Base-by-base conservation (phyloP, 2,797 vertebrate genomes). In the Astyanax mexicanus region DNA sequence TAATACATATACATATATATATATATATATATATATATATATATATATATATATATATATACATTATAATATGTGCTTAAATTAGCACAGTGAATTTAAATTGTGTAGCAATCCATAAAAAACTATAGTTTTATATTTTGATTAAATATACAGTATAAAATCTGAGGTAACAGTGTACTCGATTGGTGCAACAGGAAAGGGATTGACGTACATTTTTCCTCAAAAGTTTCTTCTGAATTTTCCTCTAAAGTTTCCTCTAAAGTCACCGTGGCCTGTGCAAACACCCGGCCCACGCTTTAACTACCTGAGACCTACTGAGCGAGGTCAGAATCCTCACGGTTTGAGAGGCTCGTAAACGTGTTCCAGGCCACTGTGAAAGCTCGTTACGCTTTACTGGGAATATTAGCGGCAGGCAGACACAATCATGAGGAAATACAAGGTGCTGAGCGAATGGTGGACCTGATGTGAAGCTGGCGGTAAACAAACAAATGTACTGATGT, bases 321-420 rank as follows among this genome's bases (percentile, higher is more conserved):
- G 40, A 52, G 57, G 38, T 40, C 25, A 45, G 12, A 86, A 76
- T 72, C 77, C 65, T 80, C 86, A 73, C 89, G 84, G 84, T 90
- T 89, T 87, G 85, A 83, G 84, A 88, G 85, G 87, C 88, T 85
- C 86, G 89, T 91, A 86, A 83, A 81, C 81, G 81, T 83, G 49
- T 85, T 88, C 83, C 38, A 91, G 86, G 21, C 80, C 78, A 69
- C 83, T 81, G 85, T 79, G 72, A 87, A 73, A 86, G 86, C 80
- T 83, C 82, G 84, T 81, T 57, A 77, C 54, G 79, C 78, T 88
- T 90, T 88, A 87, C 80, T 72, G 87, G 80, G 85, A 88, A 87
- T 90, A 90, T 89, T 88, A 90, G 83, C 86, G 77, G 75, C 85
- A 88, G 81, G 85, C 87, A 87, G 86, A 89, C 83, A 83, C 83